Evolutionary conservation across 2,797 vertebrate species (phyloP), one percentile per base, ranked within the genome.

Genomic region (Sphenopsis melanotis): DNA sequence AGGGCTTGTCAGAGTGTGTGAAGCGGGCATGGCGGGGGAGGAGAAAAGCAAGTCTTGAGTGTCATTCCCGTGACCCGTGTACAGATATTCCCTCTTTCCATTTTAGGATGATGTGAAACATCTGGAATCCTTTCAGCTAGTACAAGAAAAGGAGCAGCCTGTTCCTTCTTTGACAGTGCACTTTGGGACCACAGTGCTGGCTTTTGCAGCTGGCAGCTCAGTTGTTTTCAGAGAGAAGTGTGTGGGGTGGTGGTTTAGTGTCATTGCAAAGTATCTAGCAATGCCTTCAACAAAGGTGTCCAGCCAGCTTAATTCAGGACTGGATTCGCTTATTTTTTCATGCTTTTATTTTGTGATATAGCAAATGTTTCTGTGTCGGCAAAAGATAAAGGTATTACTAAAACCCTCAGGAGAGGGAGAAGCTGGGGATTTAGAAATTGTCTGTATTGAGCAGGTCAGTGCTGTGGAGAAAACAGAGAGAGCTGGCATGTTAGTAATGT

Each of bases 41-140:
- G 30, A 87, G 79, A 91, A 59, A 84, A 81, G 30, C 65, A 59
- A 81, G 59, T 42, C 69, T 76, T 60, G 60, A 92, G 88, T 78
- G 57, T 88, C 65, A 55, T 94, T 95, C 70, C 74, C 1, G 42
- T 89, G 95, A 95, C 74, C 89, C 20, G 20, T 32, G 79, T 82
- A 41, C 85, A 68, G 53, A 86, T 94, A 88, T 82, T 95, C 5
- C 39, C 78, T 93, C 76, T 94, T 95, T 94, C 89, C 72, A 78
- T 96, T 96, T 95, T 93, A 94, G 91, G 85, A 85, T 95, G 82
- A 93, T 94, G 64, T 72, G 91, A 96, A 95, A 95, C 93, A 83
- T 94, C 91, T 90, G 95, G 87, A 89, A 92, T 77, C 42, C 57
- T 90, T 63, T 86, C 34, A 20, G 53, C 80, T 90, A 65, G 46